These are phyloP conservation scores for Talpa occidentalis DNA, from an alignment of 2,113 vertebrate species.

Conservation along the genomic window DNA sequence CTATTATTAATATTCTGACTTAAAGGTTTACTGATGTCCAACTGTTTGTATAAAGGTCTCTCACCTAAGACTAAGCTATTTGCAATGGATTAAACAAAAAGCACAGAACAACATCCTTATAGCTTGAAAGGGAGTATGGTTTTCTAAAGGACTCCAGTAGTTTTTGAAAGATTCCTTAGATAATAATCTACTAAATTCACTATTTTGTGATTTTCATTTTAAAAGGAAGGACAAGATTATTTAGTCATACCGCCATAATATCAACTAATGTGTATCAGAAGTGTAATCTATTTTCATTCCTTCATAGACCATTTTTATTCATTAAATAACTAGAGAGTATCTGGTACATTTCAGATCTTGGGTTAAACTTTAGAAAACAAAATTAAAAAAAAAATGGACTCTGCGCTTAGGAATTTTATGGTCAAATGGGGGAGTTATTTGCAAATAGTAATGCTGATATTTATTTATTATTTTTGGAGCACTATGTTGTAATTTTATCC, in stretches of 20 bases:
- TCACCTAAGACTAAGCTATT: background rate
- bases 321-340: background rate
- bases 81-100: background rate
- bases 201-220: background rate
- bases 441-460: background rate
- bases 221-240: background rate
- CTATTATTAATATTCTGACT: background rate
- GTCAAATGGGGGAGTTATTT: background rate
- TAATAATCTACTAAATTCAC: background rate
- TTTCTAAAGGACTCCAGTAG: background rate
- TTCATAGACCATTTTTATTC: background rate
- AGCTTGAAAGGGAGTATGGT: background rate
- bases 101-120: background rate
- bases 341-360: background rate
- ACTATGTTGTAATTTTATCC: background rate
- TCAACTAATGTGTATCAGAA: background rate
- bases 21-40: background rate
- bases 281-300: background rate
- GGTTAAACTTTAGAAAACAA: background rate
- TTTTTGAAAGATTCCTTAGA: background rate
- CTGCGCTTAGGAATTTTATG: background rate
- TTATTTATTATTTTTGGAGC: background rate
- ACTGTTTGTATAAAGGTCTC: background rate
- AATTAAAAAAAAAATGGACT: background rate
- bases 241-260: background rate